These are phyloP conservation scores for Saccopteryx bilineata DNA, from an alignment of 2,113 vertebrate genomes.

Conservation along the genomic window DNA sequence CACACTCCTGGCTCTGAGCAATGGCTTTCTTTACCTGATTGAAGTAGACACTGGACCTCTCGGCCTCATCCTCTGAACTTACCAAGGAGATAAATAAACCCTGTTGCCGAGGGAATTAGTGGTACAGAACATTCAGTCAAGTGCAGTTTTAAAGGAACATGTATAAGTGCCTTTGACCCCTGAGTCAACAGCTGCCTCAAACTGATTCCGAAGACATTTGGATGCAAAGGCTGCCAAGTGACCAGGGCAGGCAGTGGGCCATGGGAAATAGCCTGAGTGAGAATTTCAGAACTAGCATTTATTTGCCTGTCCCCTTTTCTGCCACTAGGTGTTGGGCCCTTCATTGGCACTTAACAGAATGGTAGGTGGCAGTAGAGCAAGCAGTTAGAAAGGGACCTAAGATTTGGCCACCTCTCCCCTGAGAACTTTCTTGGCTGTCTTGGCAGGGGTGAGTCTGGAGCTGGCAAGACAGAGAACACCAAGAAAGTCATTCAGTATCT, in stretches of 20 bases:
- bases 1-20: fast-evolving
- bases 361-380: background rate
- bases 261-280: constrained; percentile 12
- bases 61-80: background rate
- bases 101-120: background rate
- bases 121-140: constrained; percentile 25
- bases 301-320: background rate
- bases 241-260: constrained; percentile 53
- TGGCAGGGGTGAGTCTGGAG: constrained; percentile 97
- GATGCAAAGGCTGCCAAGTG: constrained; percentile 53
- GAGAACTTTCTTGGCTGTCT: constrained; percentile 73
- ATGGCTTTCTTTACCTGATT: background rate
- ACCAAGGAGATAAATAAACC: background rate
- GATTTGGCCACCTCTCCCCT: background rate
- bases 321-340: background rate
- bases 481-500: constrained; percentile 99
- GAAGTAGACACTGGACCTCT: background rate
- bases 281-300: background rate
- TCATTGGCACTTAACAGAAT: background rate
- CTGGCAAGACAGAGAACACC: constrained; percentile 99
- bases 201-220: constrained; percentile 54
- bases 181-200: constrained; percentile 50
- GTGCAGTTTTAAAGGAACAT: constrained; percentile 46
- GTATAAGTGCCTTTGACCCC: constrained; percentile 65
- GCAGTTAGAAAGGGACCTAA: background rate